A percentile compares a stretch with the other conserved stretches of the same genome.
These are phyloP conservation scores for Cyprinodon brontotheroides DNA, from an alignment of 2,113 vertebrate species.

Conservation along the genomic window DNA sequence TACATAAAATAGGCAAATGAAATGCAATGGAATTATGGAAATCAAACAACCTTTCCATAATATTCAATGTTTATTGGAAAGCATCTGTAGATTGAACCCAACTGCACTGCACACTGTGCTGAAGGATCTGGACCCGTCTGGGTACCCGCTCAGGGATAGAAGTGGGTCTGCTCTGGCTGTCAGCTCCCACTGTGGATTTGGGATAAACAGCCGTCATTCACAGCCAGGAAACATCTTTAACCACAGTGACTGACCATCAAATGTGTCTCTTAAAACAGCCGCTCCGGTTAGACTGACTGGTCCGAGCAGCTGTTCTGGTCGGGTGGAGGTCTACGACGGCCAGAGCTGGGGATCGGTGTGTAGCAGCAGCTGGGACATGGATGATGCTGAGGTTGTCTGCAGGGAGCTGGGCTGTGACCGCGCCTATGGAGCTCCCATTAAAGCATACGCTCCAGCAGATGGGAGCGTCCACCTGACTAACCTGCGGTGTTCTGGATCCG, in stretches of 20 bases:
- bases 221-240: no score
- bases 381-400: neutral
- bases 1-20: no score
- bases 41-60: no score
- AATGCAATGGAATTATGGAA: no score
- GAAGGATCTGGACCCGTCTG: conserved; percentile 1
- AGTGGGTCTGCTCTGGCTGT: neutral
- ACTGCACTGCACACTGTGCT: neutral
- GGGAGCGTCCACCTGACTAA: neutral
- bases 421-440: neutral
- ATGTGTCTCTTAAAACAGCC: no score
- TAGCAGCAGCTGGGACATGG: neutral
- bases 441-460: neutral
- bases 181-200: neutral
- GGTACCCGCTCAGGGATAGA: neutral
- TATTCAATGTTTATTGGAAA: no score
- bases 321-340: no score
- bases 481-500: neutral
- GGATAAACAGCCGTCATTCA: neutral
- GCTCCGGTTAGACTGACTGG: no score
- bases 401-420: neutral
- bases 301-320: no score
- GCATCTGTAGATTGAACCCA: no score
- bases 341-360: conserved; percentile 3
- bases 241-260: no score